Evolutionary conservation across 2,797 vertebrate species (phyloP).

Genomic region (Columba guinea): DNA sequence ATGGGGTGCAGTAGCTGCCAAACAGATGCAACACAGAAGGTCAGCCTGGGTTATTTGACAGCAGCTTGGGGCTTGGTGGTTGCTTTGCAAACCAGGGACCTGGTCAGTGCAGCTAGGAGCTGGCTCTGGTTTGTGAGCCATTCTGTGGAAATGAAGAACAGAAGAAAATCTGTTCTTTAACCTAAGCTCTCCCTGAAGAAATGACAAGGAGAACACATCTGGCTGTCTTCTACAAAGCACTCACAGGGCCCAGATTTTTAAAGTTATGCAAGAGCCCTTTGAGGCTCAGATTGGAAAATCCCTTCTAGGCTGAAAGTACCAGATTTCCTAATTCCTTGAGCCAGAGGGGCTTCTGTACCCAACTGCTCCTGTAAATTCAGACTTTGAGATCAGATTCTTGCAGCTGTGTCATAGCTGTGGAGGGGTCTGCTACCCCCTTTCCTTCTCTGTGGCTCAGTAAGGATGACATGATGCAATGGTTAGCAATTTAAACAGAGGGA

Average conservation of each 20-base stretch:
- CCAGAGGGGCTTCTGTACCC: neutral
- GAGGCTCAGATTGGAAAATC: neutral
- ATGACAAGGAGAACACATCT: neutral
- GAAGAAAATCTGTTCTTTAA: neutral
- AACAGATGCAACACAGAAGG: neutral
- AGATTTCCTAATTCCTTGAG: neutral
- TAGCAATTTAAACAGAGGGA: neutral
- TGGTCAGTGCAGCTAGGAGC: neutral
- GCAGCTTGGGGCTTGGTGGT: neutral
- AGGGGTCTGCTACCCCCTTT: neutral
- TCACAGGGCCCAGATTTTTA: neutral
- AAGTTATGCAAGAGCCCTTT: neutral
- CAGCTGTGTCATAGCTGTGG: neutral
- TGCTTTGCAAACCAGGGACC: neutral
- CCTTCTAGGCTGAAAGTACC: neutral
- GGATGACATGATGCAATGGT: neutral
- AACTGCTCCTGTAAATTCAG: neutral
- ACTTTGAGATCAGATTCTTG: neutral
- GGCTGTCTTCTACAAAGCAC: fast-evolving
- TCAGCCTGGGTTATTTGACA: neutral
- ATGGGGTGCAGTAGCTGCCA: neutral
- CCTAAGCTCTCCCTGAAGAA: neutral
- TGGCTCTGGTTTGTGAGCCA: neutral
- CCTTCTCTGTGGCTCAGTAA: neutral
- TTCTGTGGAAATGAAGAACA: neutral